Evolutionary conservation across 2,888 invertebrate species (phyloP).

Genomic region (Napeogenes sylphis): DNA sequence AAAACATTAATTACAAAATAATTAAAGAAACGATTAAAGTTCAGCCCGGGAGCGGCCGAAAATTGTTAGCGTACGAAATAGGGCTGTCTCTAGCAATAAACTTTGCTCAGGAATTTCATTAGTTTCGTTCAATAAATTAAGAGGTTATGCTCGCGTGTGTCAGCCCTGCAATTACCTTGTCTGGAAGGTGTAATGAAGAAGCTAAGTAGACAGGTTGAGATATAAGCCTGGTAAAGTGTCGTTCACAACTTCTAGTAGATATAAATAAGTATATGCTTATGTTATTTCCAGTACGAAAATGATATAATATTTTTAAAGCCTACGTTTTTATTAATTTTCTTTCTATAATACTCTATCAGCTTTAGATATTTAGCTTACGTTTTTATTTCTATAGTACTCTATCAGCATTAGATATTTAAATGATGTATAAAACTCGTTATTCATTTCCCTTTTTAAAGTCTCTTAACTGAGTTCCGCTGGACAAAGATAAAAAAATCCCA

Average conservation of each 20-base stretch:
- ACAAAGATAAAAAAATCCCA: slow-evolving; percentile 3
- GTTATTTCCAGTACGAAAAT: background rate
- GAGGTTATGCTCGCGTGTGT: slow-evolving; percentile 77
- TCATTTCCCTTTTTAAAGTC: slow-evolving; percentile 1
- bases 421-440: too few relatives aligned
- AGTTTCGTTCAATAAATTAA: slow-evolving; percentile 78
- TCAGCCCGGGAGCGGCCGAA: slow-evolving; percentile 55
- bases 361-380: too few relatives aligned
- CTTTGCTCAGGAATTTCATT: slow-evolving; percentile 75
- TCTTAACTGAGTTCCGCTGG: background rate
- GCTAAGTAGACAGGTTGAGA: slow-evolving; percentile 39
- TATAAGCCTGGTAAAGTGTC: slow-evolving; percentile 41
- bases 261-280: background rate
- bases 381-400: too few relatives aligned
- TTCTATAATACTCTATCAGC: too few relatives aligned
- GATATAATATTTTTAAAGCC: background rate
- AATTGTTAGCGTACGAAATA: slow-evolving; percentile 67
- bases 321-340: too few relatives aligned
- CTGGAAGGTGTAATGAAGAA: slow-evolving; percentile 69
- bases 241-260: background rate
- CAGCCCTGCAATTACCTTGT: slow-evolving; percentile 75
- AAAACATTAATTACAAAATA: slow-evolving; percentile 67
- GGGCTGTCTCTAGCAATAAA: slow-evolving; percentile 74
- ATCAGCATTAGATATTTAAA: too few relatives aligned
- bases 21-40: slow-evolving; percentile 73